phyloP scores from a whole-genome alignment of 2,888 invertebrate genomes.

The Tenthredo amoena region DNA sequence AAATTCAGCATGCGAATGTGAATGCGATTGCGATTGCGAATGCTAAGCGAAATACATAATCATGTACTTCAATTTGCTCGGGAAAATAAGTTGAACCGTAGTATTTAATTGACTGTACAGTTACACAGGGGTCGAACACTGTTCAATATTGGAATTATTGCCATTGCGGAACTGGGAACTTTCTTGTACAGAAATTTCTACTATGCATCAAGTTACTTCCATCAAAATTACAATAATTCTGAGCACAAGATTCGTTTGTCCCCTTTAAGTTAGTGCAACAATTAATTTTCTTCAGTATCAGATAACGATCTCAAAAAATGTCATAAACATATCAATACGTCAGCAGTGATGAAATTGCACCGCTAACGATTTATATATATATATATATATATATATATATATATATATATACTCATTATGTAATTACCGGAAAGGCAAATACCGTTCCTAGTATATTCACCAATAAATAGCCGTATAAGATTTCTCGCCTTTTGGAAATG shows the following conservation, averaged over 20 bases:
- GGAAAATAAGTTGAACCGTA: background rate
- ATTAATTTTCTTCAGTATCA: background rate
- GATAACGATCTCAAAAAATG: background rate
- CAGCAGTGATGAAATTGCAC: conserved; percentile 15
- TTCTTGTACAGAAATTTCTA: background rate
- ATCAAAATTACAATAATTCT: background rate
- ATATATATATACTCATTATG: background rate
- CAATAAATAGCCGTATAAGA: background rate
- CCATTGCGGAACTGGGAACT: background rate
- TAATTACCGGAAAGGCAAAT: background rate
- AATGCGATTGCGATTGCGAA: background rate
- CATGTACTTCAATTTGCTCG: background rate
- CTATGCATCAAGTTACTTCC: background rate
- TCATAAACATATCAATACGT: conserved; percentile 4
- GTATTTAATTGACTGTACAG: background rate
- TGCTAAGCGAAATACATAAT: background rate
- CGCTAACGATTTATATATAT: background rate
- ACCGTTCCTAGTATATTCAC: background rate
- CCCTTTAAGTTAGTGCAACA: background rate
- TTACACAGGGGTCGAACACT: background rate
- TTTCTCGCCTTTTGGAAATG: conserved; percentile 10
- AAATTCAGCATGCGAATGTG: conserved; percentile 24
- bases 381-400: too few relatives aligned
- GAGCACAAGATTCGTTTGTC: background rate
- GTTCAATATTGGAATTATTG: background rate